A percentile compares a stretch with the other conserved stretches of the same genome.
Evolutionary conservation across 2,888 invertebrate genomes (phyloP).

Genomic region (Lycia hirtaria): DNA sequence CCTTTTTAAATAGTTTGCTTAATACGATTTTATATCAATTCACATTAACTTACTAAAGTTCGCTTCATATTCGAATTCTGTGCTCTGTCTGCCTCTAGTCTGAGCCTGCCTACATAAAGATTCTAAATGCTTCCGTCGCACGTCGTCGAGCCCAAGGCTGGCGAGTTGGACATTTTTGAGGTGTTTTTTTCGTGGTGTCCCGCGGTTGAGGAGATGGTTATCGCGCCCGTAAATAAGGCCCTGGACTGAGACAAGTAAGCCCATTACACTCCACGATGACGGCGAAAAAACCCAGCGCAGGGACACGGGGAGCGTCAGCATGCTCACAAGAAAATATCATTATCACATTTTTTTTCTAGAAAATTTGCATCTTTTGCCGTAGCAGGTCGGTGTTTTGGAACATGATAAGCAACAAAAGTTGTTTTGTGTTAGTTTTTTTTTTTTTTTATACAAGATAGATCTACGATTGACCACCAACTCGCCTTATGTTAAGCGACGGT

Average conservation of each 20-base stretch:
- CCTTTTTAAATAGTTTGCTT: too few relatives aligned
- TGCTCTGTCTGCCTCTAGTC: background rate
- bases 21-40: too few relatives aligned
- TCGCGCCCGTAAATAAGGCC: constrained; percentile 73
- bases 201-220: constrained; percentile 57
- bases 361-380: too few relatives aligned
- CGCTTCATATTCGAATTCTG: too few relatives aligned
- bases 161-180: background rate
- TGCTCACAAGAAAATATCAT: constrained; percentile 16
- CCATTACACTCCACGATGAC: constrained; percentile 65
- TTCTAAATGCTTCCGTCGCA: constrained; percentile 12
- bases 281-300: constrained; percentile 35
- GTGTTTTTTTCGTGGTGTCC: constrained; percentile 16
- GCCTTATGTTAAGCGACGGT: too few relatives aligned
- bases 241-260: constrained; percentile 68
- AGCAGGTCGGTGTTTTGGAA: too few relatives aligned
- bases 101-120: background rate
- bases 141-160: constrained; percentile 7
- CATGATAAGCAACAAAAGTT: too few relatives aligned
- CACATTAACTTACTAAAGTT: too few relatives aligned
- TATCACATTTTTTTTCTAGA: constrained; percentile 3
- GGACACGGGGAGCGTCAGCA: constrained; percentile 45
- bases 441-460: too few relatives aligned
- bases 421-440: too few relatives aligned
- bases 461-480: too few relatives aligned